Evolutionary conservation across 2,888 invertebrate genomes (phyloP), one percentile per base, ranked within the genome.

Genomic region (Diachrysia chrysitis): DNA sequence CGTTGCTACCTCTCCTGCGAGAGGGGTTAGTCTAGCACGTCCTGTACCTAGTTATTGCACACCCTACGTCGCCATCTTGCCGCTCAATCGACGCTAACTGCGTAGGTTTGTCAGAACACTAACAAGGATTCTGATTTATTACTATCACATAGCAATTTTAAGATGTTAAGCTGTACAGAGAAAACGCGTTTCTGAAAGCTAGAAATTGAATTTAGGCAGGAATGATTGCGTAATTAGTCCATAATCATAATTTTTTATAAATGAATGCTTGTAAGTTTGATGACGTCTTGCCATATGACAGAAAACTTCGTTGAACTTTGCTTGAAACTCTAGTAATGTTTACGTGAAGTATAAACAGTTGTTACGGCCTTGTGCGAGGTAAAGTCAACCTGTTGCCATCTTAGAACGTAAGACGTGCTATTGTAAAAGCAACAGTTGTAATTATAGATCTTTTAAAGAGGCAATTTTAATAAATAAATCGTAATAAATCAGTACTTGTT

Each of bases 101-200:
- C 19, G 48, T 51, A 19, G 19, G 48, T 51, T 19, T 51, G 19
- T 51, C 48, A 51, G 21, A 21, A 51, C 21, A 51, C 19, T 51
- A 51, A 48, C 19, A 12, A 51, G 19, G 21, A 51, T 32, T 32
- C 32, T 7, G 42, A 42, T 51, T 51, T 51, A 19, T 21, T 42
- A 42, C 42, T 42, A n/a, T 42, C n/a, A 42, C n/a, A n/a, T n/a
- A n/a, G n/a, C 42, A 42, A n/a, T 42, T 42, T 42, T 42, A n/a
- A 32, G 9, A 10, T 42, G 3, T 3, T n/a, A 42, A 7, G 0
- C n/a, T 6, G n/a, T 42, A 42, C 42, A 42, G 32, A 32, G 29
- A 7, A n/a, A n/a, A n/a, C n/a, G n/a, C 10, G 32, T 32, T 32
- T 32, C 10, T 1, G 10, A 32, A 10, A 32, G 2, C 10, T 32